phyloP scores from a whole-genome alignment of 2,888 invertebrate species.

The Drosophila percnosoma region DNA sequence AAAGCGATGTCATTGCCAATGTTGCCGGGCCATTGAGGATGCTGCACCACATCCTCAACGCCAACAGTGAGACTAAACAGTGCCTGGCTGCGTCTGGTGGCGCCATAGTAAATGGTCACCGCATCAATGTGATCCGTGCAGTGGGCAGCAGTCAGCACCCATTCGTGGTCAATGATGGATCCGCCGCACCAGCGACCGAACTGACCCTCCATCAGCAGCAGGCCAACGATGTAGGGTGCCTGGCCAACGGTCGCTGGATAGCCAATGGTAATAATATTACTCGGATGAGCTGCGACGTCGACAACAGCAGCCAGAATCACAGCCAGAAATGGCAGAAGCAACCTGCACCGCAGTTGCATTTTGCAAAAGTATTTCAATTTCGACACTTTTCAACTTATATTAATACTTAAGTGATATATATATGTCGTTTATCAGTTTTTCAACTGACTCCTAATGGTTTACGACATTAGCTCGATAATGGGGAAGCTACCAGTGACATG shows the following conservation, averaged over 20 bases:
- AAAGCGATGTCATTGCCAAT: constrained; percentile 63
- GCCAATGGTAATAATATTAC: constrained; percentile 70
- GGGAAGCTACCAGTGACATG: neutral
- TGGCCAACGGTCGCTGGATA: constrained; percentile 48
- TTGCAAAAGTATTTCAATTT: neutral
- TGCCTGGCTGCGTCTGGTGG: constrained; percentile 57
- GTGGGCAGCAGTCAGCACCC: constrained; percentile 61
- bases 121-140: constrained; percentile 53
- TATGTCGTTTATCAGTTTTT: constrained; percentile 2
- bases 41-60: constrained; percentile 58
- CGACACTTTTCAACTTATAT: neutral
- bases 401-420: neutral
- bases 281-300: constrained; percentile 22
- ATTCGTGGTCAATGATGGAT: constrained; percentile 42
- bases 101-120: constrained; percentile 69
- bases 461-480: constrained; percentile 17
- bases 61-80: constrained; percentile 49
- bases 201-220: constrained; percentile 27
- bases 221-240: constrained; percentile 68
- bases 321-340: constrained; percentile 37
- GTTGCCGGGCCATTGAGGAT: constrained; percentile 76
- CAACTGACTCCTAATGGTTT: constrained; percentile 23
- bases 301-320: constrained; percentile 26
- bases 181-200: constrained; percentile 57
- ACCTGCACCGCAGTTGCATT: constrained; percentile 22